Conservation (phyloP, 53 echinoderm and acorn worm species). For the Apostichopus leukothele region DNA sequence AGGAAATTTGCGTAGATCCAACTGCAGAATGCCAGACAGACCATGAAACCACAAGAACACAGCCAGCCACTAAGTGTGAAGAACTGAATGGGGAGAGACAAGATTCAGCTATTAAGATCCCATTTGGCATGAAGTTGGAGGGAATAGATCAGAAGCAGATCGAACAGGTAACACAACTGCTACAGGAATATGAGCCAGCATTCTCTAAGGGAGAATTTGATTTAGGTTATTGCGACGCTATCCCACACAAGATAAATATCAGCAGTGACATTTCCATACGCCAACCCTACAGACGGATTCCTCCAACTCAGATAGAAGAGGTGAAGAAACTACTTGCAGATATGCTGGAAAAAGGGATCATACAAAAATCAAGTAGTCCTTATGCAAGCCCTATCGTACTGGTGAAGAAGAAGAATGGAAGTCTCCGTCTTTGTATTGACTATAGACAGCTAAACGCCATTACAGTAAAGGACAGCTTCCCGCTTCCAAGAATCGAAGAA, state of each 20-base stretch:
- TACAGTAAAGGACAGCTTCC: constrained; percentile 54
- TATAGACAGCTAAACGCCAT: constrained; percentile 49
- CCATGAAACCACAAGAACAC: too few relatives aligned
- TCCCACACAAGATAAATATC: constrained; percentile 23
- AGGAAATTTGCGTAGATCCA: background rate
- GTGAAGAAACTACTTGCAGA: constrained; percentile 24
- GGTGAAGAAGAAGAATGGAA: constrained; percentile 48
- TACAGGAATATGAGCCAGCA: background rate
- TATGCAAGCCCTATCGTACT: constrained; percentile 56
- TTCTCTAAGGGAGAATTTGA: constrained; percentile 37
- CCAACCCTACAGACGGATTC: constrained; percentile 25
- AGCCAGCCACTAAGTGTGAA: too few relatives aligned
- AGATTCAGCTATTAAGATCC: background rate
- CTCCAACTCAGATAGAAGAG: constrained; percentile 30
- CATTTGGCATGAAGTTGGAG: background rate
- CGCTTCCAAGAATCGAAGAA: constrained; percentile 54
- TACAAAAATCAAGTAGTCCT: constrained; percentile 37
- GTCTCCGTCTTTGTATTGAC: constrained; percentile 54
- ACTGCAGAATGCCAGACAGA: background rate
- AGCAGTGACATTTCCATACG: background rate
- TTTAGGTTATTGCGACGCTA: constrained; percentile 22
- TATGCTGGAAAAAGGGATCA: constrained; percentile 29
- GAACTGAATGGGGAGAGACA: too few relatives aligned
- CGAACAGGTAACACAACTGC: background rate
- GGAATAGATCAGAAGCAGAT: background rate